Percentiles rank a stretch among this genome's conserved stretches.
phyloP scores from a whole-genome alignment of 2,113 vertebrate genomes.

The Paracanthobrama guichenoti region DNA sequence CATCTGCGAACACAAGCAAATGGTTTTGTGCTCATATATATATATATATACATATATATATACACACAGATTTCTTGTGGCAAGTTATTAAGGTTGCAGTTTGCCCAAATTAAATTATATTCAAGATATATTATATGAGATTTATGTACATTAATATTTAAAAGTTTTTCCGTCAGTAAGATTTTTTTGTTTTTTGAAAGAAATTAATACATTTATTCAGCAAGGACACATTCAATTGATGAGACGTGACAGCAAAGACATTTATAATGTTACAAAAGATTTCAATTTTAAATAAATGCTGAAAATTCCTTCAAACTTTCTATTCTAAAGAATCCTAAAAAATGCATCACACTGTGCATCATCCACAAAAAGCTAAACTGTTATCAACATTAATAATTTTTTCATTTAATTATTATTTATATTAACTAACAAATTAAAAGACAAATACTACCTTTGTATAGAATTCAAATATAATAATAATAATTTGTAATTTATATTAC shows the following conservation, averaged over 20 bases:
- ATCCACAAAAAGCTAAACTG: not conserved
- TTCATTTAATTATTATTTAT: too few species aligned
- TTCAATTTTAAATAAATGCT: not conserved
- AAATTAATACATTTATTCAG: not conserved
- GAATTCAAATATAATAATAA: not conserved
- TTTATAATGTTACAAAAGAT: not conserved
- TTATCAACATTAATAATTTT: too few species aligned
- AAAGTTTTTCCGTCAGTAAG: not conserved
- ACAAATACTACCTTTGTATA: not conserved
- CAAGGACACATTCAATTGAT: too few species aligned
- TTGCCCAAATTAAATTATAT: not conserved
- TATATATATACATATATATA: too few species aligned
- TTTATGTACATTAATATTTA: not conserved
- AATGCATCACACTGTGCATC: too few species aligned
- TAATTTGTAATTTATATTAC: not conserved
- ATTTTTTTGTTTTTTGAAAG: not conserved
- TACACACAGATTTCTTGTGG: not conserved
- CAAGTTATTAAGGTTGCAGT: not conserved
- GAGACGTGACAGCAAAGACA: not conserved
- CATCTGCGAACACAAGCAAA: conserved; percentile 74
- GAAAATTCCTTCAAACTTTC: not conserved
- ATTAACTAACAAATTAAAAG: not conserved
- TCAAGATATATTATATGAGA: not conserved
- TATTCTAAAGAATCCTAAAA: not conserved
- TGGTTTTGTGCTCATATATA: not conserved